Evolutionary conservation across 2,797 vertebrate genomes (phyloP), one percentile per base, ranked within the genome.

Genomic region (Brachyrhaphis roseni): DNA sequence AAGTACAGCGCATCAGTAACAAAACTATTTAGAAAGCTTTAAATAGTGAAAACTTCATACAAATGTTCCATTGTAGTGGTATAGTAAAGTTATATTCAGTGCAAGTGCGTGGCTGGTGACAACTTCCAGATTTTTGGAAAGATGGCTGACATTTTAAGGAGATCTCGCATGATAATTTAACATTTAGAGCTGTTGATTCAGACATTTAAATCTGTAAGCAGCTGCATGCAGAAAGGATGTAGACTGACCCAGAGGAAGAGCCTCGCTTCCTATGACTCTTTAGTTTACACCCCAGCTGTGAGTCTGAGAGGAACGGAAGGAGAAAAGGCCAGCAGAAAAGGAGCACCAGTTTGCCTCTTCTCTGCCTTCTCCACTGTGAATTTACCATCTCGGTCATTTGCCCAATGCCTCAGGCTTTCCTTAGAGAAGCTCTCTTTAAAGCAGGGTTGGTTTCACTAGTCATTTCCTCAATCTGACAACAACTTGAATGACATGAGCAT

Each of bases 211-310:
- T 74, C 31, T 1, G n/a, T 72, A 64, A 59, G 16, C 74, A 73
- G 18, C 36, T 10, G 51, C 28, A 41, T 49, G 73, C 68, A 47
- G 75, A 76, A 77, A 90, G 92, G 91, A 93, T 89, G 85, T 71
- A 82, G 85, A 85, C 89, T 89, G 91, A 91, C 87, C 90, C 83
- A 84, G 81, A 91, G 92, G 91, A 90, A 93, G 80, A 83, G 72
- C 41, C 73, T 68, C 26, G 20, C 82, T 92, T 93, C 90, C 93
- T 79, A 53, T 82, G 76, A 10, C 36, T 57, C 34, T 26, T 82
- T 78, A 28, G 64, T 89, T 92, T 90, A 86, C 87, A 92, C 86
- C 62, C 84, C 91, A 93, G 89, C 92, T 93, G 90, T 82, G 80
- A 85, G 81, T 80, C 86, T 76, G 87, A 81, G 83, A 41, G 66